A percentile compares a stretch with the other conserved stretches of the same genome.
phyloP scores from a whole-genome alignment of 2,888 invertebrate species.

The Zaprionus obscuricornis region DNA sequence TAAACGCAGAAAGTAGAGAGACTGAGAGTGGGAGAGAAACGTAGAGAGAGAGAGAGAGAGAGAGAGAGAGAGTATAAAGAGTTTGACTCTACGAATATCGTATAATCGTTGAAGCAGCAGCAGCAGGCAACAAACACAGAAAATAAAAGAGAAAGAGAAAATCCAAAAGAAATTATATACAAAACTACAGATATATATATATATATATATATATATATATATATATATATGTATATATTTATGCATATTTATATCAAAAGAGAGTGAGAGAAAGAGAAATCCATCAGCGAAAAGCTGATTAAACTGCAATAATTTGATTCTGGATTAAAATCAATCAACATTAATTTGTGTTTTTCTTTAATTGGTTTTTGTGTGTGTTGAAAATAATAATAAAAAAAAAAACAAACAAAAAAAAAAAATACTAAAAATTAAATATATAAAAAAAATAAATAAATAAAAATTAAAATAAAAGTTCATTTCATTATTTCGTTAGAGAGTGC shows the following conservation, averaged over 20 bases:
- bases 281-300: slow-evolving; percentile 17
- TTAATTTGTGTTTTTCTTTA: background rate
- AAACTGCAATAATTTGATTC: slow-evolving; percentile 14
- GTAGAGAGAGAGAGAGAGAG: background rate
- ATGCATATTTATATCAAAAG: too few species aligned
- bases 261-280: too few species aligned
- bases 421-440: too few species aligned
- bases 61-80: background rate
- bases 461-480: slow-evolving; percentile 4
- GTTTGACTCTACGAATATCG: too few species aligned
- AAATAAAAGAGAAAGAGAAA: too few species aligned
- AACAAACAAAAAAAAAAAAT: slow-evolving; percentile 11
- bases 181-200: slow-evolving; percentile 9
- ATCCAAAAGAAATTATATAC: slow-evolving; percentile 15
- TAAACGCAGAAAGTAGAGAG: background rate
- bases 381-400: slow-evolving; percentile 3
- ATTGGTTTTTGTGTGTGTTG: slow-evolving; percentile 14
- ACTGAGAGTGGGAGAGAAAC: slow-evolving; percentile 4
- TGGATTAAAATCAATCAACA: background rate
- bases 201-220: slow-evolving; percentile 22
- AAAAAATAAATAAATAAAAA: background rate
- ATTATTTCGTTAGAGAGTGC: too few species aligned
- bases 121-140: too few species aligned
- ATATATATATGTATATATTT: slow-evolving; percentile 6
- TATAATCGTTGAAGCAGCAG: too few species aligned